Evolutionary conservation across 2,113 vertebrate genomes (phyloP).

Genomic region (Pandion haliaetus): DNA sequence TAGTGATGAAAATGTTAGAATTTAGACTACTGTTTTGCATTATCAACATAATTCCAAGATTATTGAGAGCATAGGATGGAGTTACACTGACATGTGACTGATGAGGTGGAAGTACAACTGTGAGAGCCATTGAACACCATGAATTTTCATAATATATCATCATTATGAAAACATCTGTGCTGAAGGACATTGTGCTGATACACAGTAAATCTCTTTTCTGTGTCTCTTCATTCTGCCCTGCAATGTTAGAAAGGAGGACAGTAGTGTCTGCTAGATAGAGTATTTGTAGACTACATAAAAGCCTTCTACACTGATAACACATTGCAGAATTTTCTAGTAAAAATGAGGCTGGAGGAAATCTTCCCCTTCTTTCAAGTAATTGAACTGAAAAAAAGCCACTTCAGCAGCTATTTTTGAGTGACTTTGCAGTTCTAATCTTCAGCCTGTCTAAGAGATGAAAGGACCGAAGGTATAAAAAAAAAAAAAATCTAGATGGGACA

Average conservation of each 20-base stretch:
- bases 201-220: conserved; percentile 22
- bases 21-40: conserved; percentile 40
- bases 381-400: not conserved
- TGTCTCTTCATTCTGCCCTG: not conserved
- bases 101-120: conserved; percentile 71
- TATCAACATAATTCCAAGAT: conserved; percentile 54
- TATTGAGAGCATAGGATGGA: conserved; percentile 36
- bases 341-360: not conserved
- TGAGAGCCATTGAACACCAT: conserved; percentile 69
- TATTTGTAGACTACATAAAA: not conserved
- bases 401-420: conserved; percentile 31
- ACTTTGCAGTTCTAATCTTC: not conserved
- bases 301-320: not conserved
- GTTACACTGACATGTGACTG: conserved; percentile 69
- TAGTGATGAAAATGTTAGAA: not conserved
- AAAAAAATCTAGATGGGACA: not conserved
- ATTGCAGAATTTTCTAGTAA: not conserved
- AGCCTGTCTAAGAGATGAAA: not conserved
- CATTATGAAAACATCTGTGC: conserved; percentile 72
- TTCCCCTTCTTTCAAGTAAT: not conserved
- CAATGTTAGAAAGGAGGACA: not conserved
- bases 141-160: conserved; percentile 72
- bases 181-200: conserved; percentile 57
- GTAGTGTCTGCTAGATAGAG: not conserved
- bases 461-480: not conserved